Conservation (phyloP, 2,888 invertebrate genomes). For the Ptychoptera albimana region DNA sequence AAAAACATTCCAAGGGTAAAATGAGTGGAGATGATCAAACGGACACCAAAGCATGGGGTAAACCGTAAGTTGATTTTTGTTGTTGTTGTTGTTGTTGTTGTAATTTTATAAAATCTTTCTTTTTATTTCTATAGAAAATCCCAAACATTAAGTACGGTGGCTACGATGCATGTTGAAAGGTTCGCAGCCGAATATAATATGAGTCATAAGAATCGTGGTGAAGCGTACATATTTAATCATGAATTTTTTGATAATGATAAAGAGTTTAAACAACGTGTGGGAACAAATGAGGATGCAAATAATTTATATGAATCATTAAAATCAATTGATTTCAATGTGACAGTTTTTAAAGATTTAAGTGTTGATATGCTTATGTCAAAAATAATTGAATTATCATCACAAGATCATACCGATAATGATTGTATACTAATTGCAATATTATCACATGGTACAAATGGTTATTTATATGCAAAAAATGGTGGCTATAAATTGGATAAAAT, state of each 20-base stretch:
- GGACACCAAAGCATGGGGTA: not conserved
- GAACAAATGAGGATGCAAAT: conserved; percentile 74
- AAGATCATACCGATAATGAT: conserved; percentile 66
- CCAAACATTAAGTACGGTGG: too few species aligned
- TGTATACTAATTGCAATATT: conserved; percentile 72
- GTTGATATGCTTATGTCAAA: conserved; percentile 50
- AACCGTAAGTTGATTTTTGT: too few species aligned
- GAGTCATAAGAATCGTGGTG: conserved; percentile 65
- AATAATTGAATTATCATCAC: conserved; percentile 36
- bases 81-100: too few species aligned
- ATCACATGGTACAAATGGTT: conserved; percentile 79
- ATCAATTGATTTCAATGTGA: conserved; percentile 54
- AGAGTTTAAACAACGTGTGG: conserved; percentile 54
- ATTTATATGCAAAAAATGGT: conserved; percentile 73
- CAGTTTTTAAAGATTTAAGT: conserved; percentile 51
- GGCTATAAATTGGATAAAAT: conserved; percentile 69
- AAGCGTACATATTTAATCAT: conserved; percentile 83
- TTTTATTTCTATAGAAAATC: too few species aligned
- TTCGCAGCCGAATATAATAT: conserved; percentile 71
- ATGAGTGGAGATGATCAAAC: conserved; percentile 1
- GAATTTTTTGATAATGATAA: conserved; percentile 62
- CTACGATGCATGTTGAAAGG: conserved; percentile 46
- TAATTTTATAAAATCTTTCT: too few species aligned
- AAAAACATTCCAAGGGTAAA: too few species aligned
- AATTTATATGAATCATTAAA: conserved; percentile 49